Base-by-base conservation (phyloP, 2,888 invertebrate genomes). In the Mythimna vitellina region DNA sequence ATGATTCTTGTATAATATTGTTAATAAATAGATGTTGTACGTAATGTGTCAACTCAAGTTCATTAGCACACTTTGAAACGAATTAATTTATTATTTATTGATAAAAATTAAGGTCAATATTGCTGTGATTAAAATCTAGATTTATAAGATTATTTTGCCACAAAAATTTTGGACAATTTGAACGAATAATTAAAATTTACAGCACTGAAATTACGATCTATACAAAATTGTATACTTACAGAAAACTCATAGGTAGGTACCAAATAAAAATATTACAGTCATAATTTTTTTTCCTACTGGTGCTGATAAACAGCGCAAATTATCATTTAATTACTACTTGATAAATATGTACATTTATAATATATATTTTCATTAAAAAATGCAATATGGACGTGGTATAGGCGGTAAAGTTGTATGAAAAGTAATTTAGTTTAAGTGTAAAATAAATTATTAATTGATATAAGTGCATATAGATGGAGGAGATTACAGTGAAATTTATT, bases 401-500 rank as follows among this genome's bases (percentile, higher is more conserved):
- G 91, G 90, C 82, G 90, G 83, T 90, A 91, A 91, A 88, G 66
- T 88, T 93, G 91, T 93, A 92, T 90, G 90, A 92, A 92, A 88
- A 88, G 89, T 92, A 93, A 92, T 92, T 92, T 92, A 91, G 88
- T 87, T 86, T 94, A 94, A 93, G 91, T 95, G 94, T 96, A 95
- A 93, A 93, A 94, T 96, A 96, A 95, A 95, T 95, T 95, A 96
- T 96, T 95, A 93, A 89, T 94, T 88, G 87, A 90, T 89, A 86
- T 95, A 95, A 95, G 94, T 93, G 93, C 92, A 93, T 93, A 95
- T 94, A 95, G 95, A 93, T 92, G 93, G 95, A 93, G 92, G 90
- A 94, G 92, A 95, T 93, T 92, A 95, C 95, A 94, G 94, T 95
- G 95, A 96, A 95, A 94, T 93, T 95, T 94, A 95, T 93, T 93